Evolutionary conservation across 2,888 invertebrate species (phyloP).

Genomic region (Drosophila limbata): DNA sequence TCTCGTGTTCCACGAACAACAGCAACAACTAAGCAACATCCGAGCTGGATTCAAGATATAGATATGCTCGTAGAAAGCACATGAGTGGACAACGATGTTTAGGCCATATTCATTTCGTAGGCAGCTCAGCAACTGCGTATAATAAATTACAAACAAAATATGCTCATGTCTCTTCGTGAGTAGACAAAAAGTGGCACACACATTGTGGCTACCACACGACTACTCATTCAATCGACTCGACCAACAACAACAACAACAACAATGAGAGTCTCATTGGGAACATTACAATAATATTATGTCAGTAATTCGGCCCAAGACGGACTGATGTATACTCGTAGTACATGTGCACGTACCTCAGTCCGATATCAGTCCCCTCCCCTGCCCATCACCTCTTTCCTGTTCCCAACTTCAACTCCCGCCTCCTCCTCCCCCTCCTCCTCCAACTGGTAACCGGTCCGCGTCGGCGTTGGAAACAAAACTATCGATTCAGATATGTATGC

Average conservation of each 20-base stretch:
- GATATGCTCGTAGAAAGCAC: conserved; percentile 23
- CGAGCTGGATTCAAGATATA: conserved; percentile 8
- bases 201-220: conserved; percentile 26
- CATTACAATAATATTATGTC: conserved; percentile 80
- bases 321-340: conserved; percentile 50
- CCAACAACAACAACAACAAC: conserved; percentile 26
- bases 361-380: neutral
- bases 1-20: conserved; percentile 52
- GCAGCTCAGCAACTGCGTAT: conserved; percentile 77
- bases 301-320: conserved; percentile 63
- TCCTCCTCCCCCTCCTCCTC: neutral
- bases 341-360: conserved; percentile 42
- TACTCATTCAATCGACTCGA: conserved; percentile 40
- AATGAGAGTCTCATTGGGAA: conserved; percentile 52
- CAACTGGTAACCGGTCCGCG: conserved; percentile 40
- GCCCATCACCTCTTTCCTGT: too few species aligned
- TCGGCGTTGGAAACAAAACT: conserved; percentile 45
- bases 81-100: conserved; percentile 39
- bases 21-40: neutral
- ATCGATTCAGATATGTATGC: conserved; percentile 60
- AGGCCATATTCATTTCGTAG: conserved; percentile 74
- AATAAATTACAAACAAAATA: conserved; percentile 83
- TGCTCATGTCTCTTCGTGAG: conserved; percentile 78
- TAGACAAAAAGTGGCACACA: conserved; percentile 75
- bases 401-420: neutral